Conservation (phyloP, 1,140 invertebrate species). For the Dendroctonus ponderosae region DNA sequence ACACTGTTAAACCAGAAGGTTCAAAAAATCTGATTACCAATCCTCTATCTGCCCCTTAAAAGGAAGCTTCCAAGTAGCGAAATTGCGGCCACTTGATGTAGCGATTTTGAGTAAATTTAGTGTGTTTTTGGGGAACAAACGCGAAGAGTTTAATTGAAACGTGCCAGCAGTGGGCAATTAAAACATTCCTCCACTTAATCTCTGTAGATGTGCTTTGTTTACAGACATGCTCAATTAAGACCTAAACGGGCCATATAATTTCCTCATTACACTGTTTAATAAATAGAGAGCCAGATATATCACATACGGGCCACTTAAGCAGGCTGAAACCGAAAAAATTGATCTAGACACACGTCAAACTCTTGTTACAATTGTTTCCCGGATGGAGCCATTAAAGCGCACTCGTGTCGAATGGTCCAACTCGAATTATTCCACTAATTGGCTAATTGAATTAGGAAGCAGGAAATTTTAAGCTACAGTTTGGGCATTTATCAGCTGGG, state of each 20-base stretch:
- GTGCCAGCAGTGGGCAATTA: too few relatives aligned
- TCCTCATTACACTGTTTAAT: slow-evolving; percentile 3
- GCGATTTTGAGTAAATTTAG: too few relatives aligned
- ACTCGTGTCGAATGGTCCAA: slow-evolving; percentile 8
- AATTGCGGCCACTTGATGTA: too few relatives aligned
- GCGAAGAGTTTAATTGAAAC: too few relatives aligned
- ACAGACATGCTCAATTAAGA: slow-evolving; percentile 8
- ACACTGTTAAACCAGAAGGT: too few relatives aligned
- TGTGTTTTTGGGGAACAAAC: too few relatives aligned
- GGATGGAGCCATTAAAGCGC: slow-evolving; percentile 11
- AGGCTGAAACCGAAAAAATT: slow-evolving; percentile 6
- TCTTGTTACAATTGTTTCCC: slow-evolving; percentile 8
- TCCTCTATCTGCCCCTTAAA: too few relatives aligned
- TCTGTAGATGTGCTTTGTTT: slow-evolving; percentile 5
- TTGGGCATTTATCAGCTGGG: too few relatives aligned
- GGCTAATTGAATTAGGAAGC: slow-evolving; percentile 9
- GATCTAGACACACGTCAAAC: slow-evolving; percentile 19
- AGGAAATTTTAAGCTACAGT: slow-evolving; percentile 1
- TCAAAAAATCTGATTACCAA: too few relatives aligned
- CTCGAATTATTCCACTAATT: not conserved
- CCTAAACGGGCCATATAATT: slow-evolving; percentile 8
- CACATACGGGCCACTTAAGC: slow-evolving; percentile 14
- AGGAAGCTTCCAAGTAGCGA: too few relatives aligned
- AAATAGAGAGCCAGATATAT: slow-evolving; percentile 10
- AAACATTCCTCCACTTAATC: too few relatives aligned